A percentile compares a stretch with the other conserved stretches of the same genome.
Evolutionary conservation across 2,797 vertebrate genomes (phyloP).

Genomic region (Kryptolebias ocellatus): DNA sequence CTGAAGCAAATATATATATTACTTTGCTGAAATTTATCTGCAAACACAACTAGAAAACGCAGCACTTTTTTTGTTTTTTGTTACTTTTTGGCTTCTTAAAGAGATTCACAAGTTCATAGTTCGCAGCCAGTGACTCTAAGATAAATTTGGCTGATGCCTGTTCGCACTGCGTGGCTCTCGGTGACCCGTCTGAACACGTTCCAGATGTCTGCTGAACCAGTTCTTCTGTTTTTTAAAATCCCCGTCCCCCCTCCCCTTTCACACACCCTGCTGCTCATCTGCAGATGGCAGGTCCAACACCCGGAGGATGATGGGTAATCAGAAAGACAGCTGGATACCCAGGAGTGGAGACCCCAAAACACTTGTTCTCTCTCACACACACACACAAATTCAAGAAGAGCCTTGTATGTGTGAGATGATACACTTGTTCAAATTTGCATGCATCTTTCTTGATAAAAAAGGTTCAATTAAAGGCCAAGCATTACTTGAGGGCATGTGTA

Average conservation of each 20-base stretch:
- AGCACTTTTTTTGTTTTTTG: not conserved
- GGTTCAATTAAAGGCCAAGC: too few species aligned
- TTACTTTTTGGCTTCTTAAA: not conserved
- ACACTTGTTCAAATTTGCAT: not conserved
- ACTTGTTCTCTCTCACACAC: slow-evolving; percentile 1
- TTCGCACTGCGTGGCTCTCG: slow-evolving; percentile 48
- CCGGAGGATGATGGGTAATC: slow-evolving; percentile 73
- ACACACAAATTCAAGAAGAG: slow-evolving; percentile 1
- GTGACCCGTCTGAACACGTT: slow-evolving; percentile 75
- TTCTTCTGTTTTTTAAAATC: slow-evolving; percentile 24
- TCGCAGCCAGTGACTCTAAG: slow-evolving; percentile 15
- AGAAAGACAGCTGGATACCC: slow-evolving; percentile 65
- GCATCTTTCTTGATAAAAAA: too few species aligned
- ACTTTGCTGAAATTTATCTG: slow-evolving; percentile 16
- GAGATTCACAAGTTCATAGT: slow-evolving; percentile 19
- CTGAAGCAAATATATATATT: not conserved
- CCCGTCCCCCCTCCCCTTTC: slow-evolving; percentile 52
- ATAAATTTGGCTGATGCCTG: slow-evolving; percentile 37
- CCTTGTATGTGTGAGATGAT: not conserved
- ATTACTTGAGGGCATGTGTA: too few species aligned
- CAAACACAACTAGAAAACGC: slow-evolving; percentile 26
- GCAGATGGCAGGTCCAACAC: slow-evolving; percentile 72
- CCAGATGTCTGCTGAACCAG: slow-evolving; percentile 75
- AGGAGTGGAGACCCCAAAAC: slow-evolving; percentile 20
- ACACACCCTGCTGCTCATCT: slow-evolving; percentile 62